phyloP scores from a whole-genome alignment of 2,888 invertebrate species.

The Tipula lateralis region DNA sequence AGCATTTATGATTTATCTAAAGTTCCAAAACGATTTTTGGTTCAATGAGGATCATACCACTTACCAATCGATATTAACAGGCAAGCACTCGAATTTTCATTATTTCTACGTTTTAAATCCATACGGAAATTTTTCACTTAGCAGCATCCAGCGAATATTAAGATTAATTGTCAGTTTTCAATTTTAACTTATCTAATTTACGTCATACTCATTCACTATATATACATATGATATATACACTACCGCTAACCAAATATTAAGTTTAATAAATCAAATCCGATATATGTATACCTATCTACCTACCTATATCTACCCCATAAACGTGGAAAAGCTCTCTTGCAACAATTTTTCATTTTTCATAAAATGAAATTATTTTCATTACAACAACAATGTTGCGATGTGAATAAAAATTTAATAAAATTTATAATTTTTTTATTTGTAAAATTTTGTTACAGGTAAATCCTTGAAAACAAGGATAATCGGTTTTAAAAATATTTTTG shows the following conservation, averaged over 20 bases:
- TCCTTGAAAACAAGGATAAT: conserved; percentile 19
- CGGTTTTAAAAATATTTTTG: conserved; percentile 24
- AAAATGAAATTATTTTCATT: background rate
- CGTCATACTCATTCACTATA: background rate
- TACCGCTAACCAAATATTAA: background rate
- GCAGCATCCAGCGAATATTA: background rate
- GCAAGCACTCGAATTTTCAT: background rate
- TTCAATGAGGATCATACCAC: background rate
- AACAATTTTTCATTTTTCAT: background rate
- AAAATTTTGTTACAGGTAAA: conserved; percentile 2
- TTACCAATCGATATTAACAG: background rate
- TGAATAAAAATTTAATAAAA: background rate
- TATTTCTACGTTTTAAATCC: background rate
- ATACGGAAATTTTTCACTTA: background rate
- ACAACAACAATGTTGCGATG: background rate
- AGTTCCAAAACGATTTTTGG: background rate
- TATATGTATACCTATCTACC: background rate
- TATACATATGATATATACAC: background rate
- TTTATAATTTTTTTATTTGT: background rate
- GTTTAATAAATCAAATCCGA: background rate
- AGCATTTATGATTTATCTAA: background rate
- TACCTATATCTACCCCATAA: background rate
- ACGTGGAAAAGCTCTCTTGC: background rate
- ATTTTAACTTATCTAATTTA: background rate
- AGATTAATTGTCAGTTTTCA: background rate